Evolutionary conservation across 2,797 vertebrate species (phyloP).

Genomic region (Echeneis naucrates): DNA sequence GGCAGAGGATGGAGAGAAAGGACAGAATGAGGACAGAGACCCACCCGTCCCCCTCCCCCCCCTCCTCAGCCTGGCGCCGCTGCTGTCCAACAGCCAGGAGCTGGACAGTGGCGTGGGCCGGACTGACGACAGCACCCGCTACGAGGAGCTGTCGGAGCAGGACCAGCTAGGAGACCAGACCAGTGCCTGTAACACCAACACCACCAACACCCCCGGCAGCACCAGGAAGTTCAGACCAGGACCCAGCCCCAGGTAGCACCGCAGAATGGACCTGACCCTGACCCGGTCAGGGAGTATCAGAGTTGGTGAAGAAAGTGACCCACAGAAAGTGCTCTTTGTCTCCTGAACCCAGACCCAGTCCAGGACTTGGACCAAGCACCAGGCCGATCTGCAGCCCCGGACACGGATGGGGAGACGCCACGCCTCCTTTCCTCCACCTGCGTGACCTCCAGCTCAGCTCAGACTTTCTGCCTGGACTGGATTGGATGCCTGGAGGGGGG

Average conservation of each 20-base stretch:
- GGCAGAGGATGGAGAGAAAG: conserved; percentile 36
- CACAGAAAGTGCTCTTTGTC: background rate
- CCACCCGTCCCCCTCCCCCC: conserved; percentile 48
- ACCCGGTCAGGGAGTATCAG: no score
- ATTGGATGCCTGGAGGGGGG: conserved; percentile 68
- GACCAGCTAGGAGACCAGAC: conserved; percentile 87
- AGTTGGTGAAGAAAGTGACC: background rate
- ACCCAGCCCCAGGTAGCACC: conserved; percentile 68
- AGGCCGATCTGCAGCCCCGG: conserved; percentile 53
- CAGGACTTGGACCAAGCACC: conserved; percentile 25
- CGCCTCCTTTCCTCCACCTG: conserved; percentile 73
- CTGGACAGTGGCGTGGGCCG: conserved; percentile 89
- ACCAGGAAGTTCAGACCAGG: conserved; percentile 80
- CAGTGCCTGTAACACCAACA: conserved; percentile 82
- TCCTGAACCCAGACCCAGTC: conserved; percentile 45
- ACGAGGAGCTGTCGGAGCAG: conserved; percentile 87
- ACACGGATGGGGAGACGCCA: conserved; percentile 35
- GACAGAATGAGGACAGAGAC: conserved; percentile 41
- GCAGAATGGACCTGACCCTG: background rate
- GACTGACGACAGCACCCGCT: conserved; percentile 89
- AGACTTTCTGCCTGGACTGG: conserved; percentile 81
- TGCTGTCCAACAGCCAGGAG: conserved; percentile 86
- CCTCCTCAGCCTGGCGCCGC: conserved; percentile 59
- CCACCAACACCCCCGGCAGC: conserved; percentile 84
- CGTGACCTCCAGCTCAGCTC: conserved; percentile 86